A percentile compares a stretch with the other conserved stretches of the same genome.
Evolutionary conservation across 1,140 invertebrate species (phyloP).

Genomic region (Ephestia elutella): DNA sequence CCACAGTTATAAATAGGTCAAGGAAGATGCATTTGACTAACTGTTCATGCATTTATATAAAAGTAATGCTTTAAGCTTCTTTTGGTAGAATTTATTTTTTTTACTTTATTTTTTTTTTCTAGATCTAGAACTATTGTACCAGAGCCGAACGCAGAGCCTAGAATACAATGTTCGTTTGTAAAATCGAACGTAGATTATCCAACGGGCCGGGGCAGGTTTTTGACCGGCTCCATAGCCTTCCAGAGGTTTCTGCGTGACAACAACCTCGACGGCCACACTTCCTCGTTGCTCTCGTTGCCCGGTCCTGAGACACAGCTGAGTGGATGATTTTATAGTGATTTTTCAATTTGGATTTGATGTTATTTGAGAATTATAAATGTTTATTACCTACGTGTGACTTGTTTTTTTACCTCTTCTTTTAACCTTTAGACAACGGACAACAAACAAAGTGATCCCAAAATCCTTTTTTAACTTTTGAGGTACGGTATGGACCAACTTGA

Average conservation of each 20-base stretch:
- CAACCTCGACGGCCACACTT: slow-evolving; percentile 17
- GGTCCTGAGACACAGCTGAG: slow-evolving; percentile 15
- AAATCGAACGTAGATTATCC: slow-evolving; percentile 15
- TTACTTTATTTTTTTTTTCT: slow-evolving; percentile 14
- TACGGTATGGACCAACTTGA: too few relatives aligned
- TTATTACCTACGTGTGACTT: slow-evolving; percentile 5
- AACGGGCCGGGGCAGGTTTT: slow-evolving; percentile 34
- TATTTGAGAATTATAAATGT: slow-evolving; percentile 26
- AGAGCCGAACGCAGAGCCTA: neutral
- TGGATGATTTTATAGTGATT: slow-evolving; percentile 24
- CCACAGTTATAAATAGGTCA: too few relatives aligned
- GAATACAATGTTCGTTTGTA: slow-evolving; percentile 1
- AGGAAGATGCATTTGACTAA: too few relatives aligned
- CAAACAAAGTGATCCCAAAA: too few relatives aligned
- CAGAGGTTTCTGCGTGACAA: slow-evolving; percentile 45
- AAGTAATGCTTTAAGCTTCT: too few relatives aligned
- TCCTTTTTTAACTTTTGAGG: too few relatives aligned
- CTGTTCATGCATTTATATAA: too few relatives aligned
- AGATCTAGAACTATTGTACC: slow-evolving; percentile 29
- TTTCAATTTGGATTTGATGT: slow-evolving; percentile 19
- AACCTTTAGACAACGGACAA: too few relatives aligned
- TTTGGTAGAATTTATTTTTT: neutral
- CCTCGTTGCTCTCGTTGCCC: slow-evolving; percentile 8
- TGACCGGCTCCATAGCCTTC: slow-evolving; percentile 52
- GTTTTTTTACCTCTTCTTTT: neutral